Evolutionary conservation across 2,797 vertebrate species (phyloP).

Genomic region (Chiloscyllium punctatum): DNA sequence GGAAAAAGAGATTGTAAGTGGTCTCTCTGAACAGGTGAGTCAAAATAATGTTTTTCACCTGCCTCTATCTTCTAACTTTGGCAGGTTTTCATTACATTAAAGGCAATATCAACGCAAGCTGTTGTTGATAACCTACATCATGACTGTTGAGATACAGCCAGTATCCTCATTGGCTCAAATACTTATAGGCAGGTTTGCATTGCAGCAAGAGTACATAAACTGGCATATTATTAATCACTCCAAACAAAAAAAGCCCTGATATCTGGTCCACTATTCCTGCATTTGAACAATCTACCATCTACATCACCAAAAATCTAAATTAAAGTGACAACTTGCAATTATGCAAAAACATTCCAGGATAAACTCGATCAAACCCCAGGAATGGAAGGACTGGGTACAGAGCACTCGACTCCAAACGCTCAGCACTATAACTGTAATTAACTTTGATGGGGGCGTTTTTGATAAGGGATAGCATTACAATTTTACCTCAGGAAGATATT

Average conservation of each 20-base stretch:
- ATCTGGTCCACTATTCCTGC: background rate
- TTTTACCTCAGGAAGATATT: no score
- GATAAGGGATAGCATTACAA: no score
- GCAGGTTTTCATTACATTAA: background rate
- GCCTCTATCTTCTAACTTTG: no score
- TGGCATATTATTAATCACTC: background rate
- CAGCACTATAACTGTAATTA: background rate
- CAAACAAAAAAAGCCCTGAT: background rate
- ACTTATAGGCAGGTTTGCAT: background rate
- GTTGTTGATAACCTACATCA: background rate
- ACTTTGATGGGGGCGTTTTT: no score
- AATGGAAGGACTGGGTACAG: background rate
- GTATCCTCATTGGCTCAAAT: background rate
- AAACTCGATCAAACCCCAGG: background rate
- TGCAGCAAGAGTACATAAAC: background rate
- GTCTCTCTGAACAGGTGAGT: no score
- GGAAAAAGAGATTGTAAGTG: no score
- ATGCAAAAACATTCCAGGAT: background rate
- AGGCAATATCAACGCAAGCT: background rate
- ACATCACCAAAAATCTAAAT: background rate
- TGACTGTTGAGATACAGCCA: background rate
- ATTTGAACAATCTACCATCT: background rate
- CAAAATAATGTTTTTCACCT: no score
- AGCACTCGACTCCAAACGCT: background rate
- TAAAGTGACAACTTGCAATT: background rate